These are phyloP conservation scores for Eupithecia centaureata DNA, from an alignment of 2,888 invertebrate species.

Conservation along the genomic window DNA sequence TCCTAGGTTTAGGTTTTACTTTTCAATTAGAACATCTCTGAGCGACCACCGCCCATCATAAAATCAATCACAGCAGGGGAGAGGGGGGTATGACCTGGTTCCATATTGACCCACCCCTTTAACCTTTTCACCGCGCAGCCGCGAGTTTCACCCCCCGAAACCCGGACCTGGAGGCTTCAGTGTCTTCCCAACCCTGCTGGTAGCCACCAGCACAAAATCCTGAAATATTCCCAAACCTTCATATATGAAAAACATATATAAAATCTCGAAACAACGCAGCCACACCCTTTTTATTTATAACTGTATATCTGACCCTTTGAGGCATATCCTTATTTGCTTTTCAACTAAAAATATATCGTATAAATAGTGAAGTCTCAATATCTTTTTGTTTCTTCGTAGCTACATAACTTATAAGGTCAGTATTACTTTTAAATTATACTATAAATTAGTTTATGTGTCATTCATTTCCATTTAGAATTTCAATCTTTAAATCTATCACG, in stretches of 20 bases:
- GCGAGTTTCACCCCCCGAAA: constrained; percentile 52
- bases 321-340: constrained; percentile 73
- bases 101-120: constrained; percentile 57
- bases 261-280: constrained; percentile 54
- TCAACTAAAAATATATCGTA: constrained; percentile 80
- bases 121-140: constrained; percentile 72
- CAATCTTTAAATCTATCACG: constrained; percentile 6
- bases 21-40: background rate
- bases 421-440: constrained; percentile 26
- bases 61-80: constrained; percentile 37
- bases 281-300: constrained; percentile 52
- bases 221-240: constrained; percentile 47
- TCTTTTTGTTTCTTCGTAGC: constrained; percentile 40
- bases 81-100: constrained; percentile 61
- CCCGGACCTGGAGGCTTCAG: constrained; percentile 54
- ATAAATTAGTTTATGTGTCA: constrained; percentile 28
- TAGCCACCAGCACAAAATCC: constrained; percentile 45
- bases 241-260: constrained; percentile 78
- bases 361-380: constrained; percentile 65
- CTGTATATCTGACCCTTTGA: constrained; percentile 64
- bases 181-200: constrained; percentile 54
- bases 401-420: constrained; percentile 40
- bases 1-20: background rate
- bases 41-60: constrained; percentile 18
- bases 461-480: constrained; percentile 25